phyloP scores from a whole-genome alignment of 1,140 invertebrate genomes.

The Aphelenchoides besseyi region DNA sequence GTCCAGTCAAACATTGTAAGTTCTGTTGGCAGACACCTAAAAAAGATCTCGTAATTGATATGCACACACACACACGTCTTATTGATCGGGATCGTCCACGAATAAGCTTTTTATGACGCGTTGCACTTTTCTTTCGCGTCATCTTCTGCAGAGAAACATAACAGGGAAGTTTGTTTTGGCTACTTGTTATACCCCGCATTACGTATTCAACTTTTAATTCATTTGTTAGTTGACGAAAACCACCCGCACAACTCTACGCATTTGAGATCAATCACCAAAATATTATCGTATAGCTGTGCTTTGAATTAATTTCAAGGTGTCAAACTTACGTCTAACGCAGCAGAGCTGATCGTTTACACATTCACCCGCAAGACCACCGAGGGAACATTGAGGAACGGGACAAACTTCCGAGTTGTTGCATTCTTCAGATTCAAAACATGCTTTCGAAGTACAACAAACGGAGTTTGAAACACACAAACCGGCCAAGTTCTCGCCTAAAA shows the following conservation, averaged over 20 bases:
- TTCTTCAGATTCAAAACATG: conserved; percentile 24
- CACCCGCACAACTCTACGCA: too few relatives aligned
- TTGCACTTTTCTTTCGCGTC: neutral
- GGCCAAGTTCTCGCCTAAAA: conserved; percentile 24
- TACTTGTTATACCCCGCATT: neutral
- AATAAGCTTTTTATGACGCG: too few relatives aligned
- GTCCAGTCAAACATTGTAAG: conserved; percentile 11
- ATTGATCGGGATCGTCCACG: neutral
- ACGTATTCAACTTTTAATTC: neutral
- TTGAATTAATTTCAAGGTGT: neutral
- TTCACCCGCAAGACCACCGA: conserved; percentile 23
- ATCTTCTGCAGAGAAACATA: neutral
- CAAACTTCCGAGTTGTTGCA: conserved; percentile 27
- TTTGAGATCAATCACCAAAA: too few relatives aligned
- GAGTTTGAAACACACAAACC: conserved; percentile 34
- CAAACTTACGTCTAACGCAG: conserved; percentile 35
- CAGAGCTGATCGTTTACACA: conserved; percentile 33
- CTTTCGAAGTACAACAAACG: conserved; percentile 32
- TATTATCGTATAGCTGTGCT: too few relatives aligned
- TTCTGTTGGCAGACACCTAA: conserved; percentile 16
- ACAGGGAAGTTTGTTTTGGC: neutral
- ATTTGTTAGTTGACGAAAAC: neutral
- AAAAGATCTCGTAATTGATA: too few relatives aligned
- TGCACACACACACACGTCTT: neutral
- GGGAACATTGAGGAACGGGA: conserved; percentile 27